Base-by-base conservation (phyloP, 2,797 vertebrate species). In the Chiloscyllium punctatum region DNA sequence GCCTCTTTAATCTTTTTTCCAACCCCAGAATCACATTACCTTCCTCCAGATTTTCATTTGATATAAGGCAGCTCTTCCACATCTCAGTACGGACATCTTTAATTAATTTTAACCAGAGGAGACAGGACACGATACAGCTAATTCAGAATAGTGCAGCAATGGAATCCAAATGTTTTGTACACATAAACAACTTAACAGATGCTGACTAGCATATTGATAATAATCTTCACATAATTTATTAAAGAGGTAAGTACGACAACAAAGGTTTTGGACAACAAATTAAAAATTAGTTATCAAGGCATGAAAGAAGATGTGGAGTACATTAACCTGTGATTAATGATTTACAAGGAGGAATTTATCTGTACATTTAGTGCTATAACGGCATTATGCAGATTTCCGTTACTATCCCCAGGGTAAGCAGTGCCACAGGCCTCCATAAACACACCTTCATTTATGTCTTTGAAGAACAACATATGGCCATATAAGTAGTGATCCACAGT, bases 91-190 rank as follows among this genome's bases (percentile, higher is more conserved):
- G 30, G 30, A 77, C 94, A 94, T 95, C 62, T 66, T 57, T 95
- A 33, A 77, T 77, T 57, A 33, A 95, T 95, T 77, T 77, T 53
- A 30, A 53, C 15, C 30, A 53, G 15, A 74, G 71, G 37, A 74
- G 48, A 57, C 48, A 95, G 33, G 48, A 77, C 1, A 95, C 7
- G 15, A 77, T 51, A 57, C 71, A 53, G 27, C 71, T 18, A 72
- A 53, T 77, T 74, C 48, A 95, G 94, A 77, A 18, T n/a, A 7
- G 27, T 77, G 57, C 18, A 53, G 48, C 57, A 62, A 62, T 62
- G 11, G 69, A 72, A 95, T 95, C 94, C 94, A 95, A 95, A 95
- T 66, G 5, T 74, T 95, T 95, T 77, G 16, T 77, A 53, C 11
- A 51, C 69, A 13, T 94, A 94, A 74, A 51, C 69, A 66, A 68